Conservation (phyloP, 1,140 invertebrate genomes). For the Pseudobourletiella spinata region DNA sequence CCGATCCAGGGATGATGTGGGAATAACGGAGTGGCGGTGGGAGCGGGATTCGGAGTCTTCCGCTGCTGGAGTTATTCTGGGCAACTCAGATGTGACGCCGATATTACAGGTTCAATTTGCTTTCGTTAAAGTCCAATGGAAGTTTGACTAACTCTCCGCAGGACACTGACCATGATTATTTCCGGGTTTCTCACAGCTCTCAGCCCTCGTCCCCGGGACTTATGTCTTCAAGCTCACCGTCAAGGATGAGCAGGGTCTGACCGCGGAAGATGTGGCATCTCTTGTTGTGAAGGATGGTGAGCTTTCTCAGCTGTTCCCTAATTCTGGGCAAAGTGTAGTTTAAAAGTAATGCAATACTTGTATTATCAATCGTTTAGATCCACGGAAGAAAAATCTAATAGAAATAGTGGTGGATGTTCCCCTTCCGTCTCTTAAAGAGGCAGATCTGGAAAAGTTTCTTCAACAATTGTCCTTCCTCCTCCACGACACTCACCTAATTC, state of each 20-base stretch:
- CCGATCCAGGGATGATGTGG: slow-evolving; percentile 75
- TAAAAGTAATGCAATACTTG: slow-evolving; percentile 40
- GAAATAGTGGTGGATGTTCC: slow-evolving; percentile 68
- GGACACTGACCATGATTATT: too few species aligned
- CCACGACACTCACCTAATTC: slow-evolving; percentile 46
- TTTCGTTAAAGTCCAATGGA: too few species aligned
- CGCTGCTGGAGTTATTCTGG: slow-evolving; percentile 70
- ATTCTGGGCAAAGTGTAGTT: slow-evolving; percentile 3
- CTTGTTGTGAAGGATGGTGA: slow-evolving; percentile 69
- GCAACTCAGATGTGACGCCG: slow-evolving; percentile 59
- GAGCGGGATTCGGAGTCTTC: slow-evolving; percentile 66
- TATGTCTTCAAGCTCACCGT: slow-evolving; percentile 84
- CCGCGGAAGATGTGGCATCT: slow-evolving; percentile 67
- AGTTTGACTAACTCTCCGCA: too few species aligned
- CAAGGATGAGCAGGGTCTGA: slow-evolving; percentile 76
- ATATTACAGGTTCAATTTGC: slow-evolving; percentile 77
- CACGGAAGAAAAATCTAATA: slow-evolving; percentile 61
- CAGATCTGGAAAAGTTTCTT: slow-evolving; percentile 62
- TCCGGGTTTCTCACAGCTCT: too few species aligned
- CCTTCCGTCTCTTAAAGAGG: slow-evolving; percentile 53
- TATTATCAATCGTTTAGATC: slow-evolving; percentile 47
- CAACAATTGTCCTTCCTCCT: slow-evolving; percentile 53
- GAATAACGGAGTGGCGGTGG: slow-evolving; percentile 77
- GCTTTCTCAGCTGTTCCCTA: background rate
- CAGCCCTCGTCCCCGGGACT: slow-evolving; percentile 70